Evolutionary conservation across 2,797 vertebrate genomes (phyloP), one percentile per base, ranked within the genome.

Genomic region (Brachyalestes nurse): DNA sequence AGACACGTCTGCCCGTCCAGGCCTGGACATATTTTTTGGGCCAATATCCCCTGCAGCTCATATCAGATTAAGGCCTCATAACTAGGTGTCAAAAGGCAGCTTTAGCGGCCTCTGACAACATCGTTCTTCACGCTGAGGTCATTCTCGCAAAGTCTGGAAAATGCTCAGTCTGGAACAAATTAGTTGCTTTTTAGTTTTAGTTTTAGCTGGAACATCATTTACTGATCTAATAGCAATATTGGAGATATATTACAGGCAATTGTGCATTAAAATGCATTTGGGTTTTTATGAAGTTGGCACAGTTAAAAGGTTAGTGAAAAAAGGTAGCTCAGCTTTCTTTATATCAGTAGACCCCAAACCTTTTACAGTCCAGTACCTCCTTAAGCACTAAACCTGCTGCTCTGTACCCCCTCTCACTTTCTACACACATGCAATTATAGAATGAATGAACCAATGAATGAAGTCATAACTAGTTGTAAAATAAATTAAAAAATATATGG

Each of bases 81-180:
- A 89, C 85, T 81, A 90, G 23, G 81, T 86, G 83, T 86, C 88
- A 88, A 83, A 85, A 90, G 88, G 90, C 87, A 89, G 87, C 62
- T 77, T 72, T 84, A 80, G 70, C 81, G 19, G 86, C 85, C 84
- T 86, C 80, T 47, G 80, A 76, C 84, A 81, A 73, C 78, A 64
- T 86, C 53, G 34, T 72, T 81, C 45, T 81, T 83, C 57, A 72
- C 70, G 75, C 25, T 45, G 6, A 34, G 19, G 9, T 9, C 55
- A 49, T 72, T 64, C 75, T 80, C 79, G 25, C 75, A 75, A 71
- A 87, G 74, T 75, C 47, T 67, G 5, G 13, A 57, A 53, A n/a
- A 53, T 13, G 5, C 57, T 47, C 13, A 16, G 16, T 12, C 28
- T 55, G 42, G 64, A 80, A 66, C 57, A 0, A 66, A 45, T 55